phyloP scores from a whole-genome alignment of 2,797 vertebrate genomes.

The Vultur gryphus region DNA sequence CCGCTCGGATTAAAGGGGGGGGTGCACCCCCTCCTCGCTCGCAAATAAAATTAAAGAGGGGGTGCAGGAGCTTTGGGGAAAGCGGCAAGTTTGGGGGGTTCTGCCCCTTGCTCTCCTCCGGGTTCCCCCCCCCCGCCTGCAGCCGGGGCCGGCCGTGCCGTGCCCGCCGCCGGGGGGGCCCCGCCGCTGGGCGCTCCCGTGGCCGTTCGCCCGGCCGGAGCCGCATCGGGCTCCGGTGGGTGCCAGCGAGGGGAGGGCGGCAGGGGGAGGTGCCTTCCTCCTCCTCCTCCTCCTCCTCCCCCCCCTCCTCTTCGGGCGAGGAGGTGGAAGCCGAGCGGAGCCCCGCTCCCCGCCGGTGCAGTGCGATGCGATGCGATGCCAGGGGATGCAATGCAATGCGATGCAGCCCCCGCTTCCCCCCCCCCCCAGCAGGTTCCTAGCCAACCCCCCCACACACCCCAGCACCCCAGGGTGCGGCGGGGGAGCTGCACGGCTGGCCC shows the following conservation, averaged over 20 bases:
- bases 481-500: background rate
- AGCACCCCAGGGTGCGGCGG: background rate
- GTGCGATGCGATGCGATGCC: background rate
- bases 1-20: background rate
- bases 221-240: conserved; percentile 17
- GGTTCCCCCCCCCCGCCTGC: background rate
- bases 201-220: background rate
- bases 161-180: background rate
- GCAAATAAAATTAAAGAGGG: background rate
- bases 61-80: background rate
- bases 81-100: background rate
- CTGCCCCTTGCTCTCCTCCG: background rate
- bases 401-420: background rate
- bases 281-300: background rate
- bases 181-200: background rate
- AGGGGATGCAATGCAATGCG: background rate
- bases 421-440: background rate
- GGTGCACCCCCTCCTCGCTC: background rate
- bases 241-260: background rate
- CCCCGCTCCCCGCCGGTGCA: background rate
- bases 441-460: background rate
- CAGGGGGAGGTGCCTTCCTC: conserved; percentile 1
- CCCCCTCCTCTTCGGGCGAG: background rate
- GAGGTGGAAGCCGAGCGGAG: background rate
- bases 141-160: background rate